Base-by-base conservation (phyloP, 30 jellyfish, hydroid and myxozoan genomes). In the Aurelia sp. region DNA sequence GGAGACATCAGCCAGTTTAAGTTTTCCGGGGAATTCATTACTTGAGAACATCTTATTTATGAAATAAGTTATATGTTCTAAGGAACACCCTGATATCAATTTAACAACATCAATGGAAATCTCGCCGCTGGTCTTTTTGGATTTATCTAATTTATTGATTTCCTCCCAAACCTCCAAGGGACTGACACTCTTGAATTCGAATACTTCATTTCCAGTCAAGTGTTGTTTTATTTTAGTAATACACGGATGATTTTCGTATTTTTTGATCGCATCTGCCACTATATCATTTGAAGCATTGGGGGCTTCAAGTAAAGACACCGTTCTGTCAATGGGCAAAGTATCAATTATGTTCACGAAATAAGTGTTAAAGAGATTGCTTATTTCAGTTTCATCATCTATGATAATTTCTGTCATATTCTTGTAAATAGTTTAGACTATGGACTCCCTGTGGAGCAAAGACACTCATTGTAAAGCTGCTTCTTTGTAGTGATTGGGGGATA, bases 261-360 rank as follows among this genome's bases (percentile, higher is more conserved):
- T 21, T 62, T 62, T 62, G 13, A 62, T 62, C 31, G 31, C 31
- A 62, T 21, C 35, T 67, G 23, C 78, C 23, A 67, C 35, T 17
- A 18, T 66, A 13, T 18, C 20, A 19, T 67, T 40, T 18, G 35
- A 19, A 7, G 73, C 11, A 31, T 31, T 40, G 10, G 21, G 13
- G 22, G 12, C 31, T 60, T 5, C 9, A 60, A 11, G 9, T 60
- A 11, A 5, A 7, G 70, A 60, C 70, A 37, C 50, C 50, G 50
- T 37, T 37, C 10, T 37, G 7, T 37, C 50, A 37, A 37, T 37
- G 50, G 50, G 50, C 50, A 72, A 44, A 21, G 69, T 44, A 44
- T 35, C 87, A 15, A 50, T 79, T n/a, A 79, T 62, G 58, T 79
- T 79, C 30, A 50, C 31, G 35, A 79, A 79, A 50, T 62, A 79